A percentile compares a stretch with the other conserved stretches of the same genome.
These are phyloP conservation scores for Amphimallon solstitiale DNA, from an alignment of 2,888 invertebrate genomes.

Conservation along the genomic window DNA sequence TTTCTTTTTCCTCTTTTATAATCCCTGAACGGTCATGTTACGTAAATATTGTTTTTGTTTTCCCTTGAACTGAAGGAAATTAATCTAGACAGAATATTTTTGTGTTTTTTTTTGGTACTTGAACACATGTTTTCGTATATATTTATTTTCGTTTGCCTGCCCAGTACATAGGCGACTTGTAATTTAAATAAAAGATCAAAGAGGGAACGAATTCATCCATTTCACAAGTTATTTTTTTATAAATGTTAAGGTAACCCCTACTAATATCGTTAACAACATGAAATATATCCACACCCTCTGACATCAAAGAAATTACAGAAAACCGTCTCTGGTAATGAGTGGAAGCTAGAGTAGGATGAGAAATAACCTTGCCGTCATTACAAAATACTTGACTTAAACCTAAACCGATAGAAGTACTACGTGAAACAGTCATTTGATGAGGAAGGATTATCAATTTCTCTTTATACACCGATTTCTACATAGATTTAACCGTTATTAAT, in stretches of 20 bases:
- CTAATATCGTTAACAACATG: constrained; percentile 42
- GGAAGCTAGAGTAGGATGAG: constrained; percentile 28
- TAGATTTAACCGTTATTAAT: neutral
- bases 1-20: too few relatives aligned
- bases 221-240: constrained; percentile 36
- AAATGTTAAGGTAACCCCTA: constrained; percentile 35
- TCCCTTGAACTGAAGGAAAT: too few relatives aligned
- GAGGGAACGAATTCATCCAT: constrained; percentile 33
- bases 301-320: constrained; percentile 43
- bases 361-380: constrained; percentile 23
- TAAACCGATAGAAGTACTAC: constrained; percentile 17
- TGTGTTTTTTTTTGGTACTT: constrained; percentile 1
- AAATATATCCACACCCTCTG: constrained; percentile 38
- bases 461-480: constrained; percentile 3
- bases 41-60: too few relatives aligned
- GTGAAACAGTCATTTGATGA: constrained; percentile 12
- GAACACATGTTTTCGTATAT: constrained; percentile 1
- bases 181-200: constrained; percentile 32
- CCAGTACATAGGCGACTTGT: neutral
- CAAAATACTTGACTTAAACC: constrained; percentile 33
- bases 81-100: neutral
- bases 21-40: too few relatives aligned
- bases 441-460: constrained; percentile 20
- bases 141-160: neutral
- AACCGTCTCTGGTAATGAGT: constrained; percentile 42